Conservation (phyloP, 2,113 vertebrate genomes). For the Chamaea fasciata region DNA sequence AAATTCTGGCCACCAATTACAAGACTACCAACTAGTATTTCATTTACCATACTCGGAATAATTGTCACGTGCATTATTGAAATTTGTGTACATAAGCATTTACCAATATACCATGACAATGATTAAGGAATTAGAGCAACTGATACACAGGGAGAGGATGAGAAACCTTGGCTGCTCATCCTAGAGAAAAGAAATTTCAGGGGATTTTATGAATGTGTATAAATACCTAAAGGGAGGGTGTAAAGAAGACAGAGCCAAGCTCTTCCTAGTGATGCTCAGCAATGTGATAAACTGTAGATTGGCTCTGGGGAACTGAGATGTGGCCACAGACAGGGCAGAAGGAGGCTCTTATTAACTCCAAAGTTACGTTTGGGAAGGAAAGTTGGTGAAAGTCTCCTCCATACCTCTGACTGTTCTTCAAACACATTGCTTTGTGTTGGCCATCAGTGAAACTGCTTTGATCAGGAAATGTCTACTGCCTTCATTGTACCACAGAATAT, state of each 20-base stretch:
- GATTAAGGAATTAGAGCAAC: neutral
- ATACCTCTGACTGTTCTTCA: neutral
- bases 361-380: neutral
- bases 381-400: neutral
- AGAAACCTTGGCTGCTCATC: neutral
- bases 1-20: neutral
- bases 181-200: neutral
- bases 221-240: neutral
- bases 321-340: neutral
- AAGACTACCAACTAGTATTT: neutral
- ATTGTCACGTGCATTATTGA: neutral
- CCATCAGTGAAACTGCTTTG: neutral
- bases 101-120: neutral
- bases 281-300: neutral
- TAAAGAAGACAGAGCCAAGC: neutral
- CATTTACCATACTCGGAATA: neutral
- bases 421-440: neutral
- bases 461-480: neutral
- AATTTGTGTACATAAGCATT: neutral
- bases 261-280: neutral
- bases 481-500: neutral
- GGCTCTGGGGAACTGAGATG: neutral
- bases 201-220: neutral
- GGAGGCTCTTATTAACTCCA: neutral
- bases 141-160: neutral